Conservation (phyloP, 2,113 vertebrate genomes). For the Muntiacus reevesi region DNA sequence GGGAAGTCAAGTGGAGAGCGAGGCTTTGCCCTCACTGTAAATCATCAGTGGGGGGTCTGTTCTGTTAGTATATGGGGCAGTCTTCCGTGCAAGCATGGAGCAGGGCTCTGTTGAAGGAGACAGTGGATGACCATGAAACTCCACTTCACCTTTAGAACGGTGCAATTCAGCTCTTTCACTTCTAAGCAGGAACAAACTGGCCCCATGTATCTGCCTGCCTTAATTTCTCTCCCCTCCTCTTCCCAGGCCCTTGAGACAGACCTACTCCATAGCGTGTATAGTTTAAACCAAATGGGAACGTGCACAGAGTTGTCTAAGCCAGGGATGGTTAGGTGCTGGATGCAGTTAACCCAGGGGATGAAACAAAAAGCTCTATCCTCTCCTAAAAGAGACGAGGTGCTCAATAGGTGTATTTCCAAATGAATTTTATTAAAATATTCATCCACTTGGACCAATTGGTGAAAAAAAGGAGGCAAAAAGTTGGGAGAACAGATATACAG, state of each 20-base stretch:
- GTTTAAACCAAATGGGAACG: background rate
- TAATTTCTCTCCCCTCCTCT: background rate
- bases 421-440: background rate
- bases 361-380: background rate
- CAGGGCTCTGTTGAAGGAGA: background rate
- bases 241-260: background rate
- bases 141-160: background rate
- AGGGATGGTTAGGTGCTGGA: background rate
- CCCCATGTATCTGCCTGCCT: background rate
- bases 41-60: background rate
- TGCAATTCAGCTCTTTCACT: background rate
- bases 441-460: background rate
- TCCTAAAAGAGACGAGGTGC: background rate
- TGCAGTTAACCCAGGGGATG: background rate
- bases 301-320: background rate
- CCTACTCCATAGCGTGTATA: background rate
- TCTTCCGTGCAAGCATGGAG: background rate
- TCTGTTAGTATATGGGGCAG: background rate
- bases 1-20: background rate
- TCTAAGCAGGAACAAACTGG: background rate
- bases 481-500: background rate
- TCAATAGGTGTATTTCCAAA: background rate
- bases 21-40: background rate
- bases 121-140: fast-evolving
- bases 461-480: background rate